A percentile compares a stretch with the other conserved stretches of the same genome.
Evolutionary conservation across 2,797 vertebrate species (phyloP).

Genomic region (Intellagama lesueurii): DNA sequence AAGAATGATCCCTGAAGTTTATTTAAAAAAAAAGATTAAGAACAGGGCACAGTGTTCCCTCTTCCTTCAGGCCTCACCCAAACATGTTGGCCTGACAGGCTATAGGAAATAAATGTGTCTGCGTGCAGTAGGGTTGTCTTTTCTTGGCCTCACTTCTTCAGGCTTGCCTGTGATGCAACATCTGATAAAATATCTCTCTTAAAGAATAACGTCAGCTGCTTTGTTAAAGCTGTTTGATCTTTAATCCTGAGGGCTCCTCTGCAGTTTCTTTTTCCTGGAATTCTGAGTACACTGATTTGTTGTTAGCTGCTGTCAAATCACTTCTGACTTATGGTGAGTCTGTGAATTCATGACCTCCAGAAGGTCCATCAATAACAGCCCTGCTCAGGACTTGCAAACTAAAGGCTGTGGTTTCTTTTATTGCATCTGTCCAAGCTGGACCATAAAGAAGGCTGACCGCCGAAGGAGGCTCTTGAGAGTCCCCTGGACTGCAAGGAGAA

Average conservation of each 20-base stretch:
- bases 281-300: neutral
- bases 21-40: neutral
- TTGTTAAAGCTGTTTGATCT: constrained; percentile 2
- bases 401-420: too few relatives aligned
- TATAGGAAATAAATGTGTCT: neutral
- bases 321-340: too few relatives aligned
- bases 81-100: neutral
- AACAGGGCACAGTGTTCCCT: neutral
- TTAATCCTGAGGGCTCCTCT: constrained; percentile 24
- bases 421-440: neutral
- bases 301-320: too few relatives aligned
- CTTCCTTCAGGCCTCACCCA: neutral
- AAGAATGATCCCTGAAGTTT: neutral
- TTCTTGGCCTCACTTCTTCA: neutral
- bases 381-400: too few relatives aligned
- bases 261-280: constrained; percentile 46
- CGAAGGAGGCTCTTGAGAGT: too few relatives aligned
- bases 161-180: neutral
- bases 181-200: neutral
- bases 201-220: neutral
- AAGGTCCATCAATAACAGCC: too few relatives aligned
- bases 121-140: neutral
- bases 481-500: too few relatives aligned
- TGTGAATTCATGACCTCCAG: too few relatives aligned
- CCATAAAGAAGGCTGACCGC: neutral